phyloP scores from a whole-genome alignment of 2,888 invertebrate genomes.

The Sympetrum striolatum region DNA sequence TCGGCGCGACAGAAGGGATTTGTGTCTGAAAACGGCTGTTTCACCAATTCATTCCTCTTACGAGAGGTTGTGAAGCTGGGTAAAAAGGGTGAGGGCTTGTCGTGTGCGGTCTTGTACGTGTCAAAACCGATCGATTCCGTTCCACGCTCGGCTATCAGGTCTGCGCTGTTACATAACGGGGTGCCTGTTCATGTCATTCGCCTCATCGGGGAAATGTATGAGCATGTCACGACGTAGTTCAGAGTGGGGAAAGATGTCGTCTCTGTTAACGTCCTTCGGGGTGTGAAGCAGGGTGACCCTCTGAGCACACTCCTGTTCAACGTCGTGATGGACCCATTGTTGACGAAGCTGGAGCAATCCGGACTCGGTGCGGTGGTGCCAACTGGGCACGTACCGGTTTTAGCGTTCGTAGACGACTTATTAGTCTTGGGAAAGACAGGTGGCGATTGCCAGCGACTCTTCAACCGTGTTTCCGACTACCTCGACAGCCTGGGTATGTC shows the following conservation, averaged over 20 bases:
- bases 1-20: constrained; percentile 47
- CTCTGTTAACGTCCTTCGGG: background rate
- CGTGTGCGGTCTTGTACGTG: too few species aligned
- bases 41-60: too few species aligned
- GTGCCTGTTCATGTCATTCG: constrained; percentile 42
- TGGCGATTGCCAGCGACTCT: constrained; percentile 2
- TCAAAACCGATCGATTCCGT: too few species aligned
- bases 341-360: background rate
- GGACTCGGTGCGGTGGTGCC: background rate
- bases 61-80: too few species aligned
- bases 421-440: constrained; percentile 28
- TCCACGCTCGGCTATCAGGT: constrained; percentile 47
- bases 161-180: background rate
- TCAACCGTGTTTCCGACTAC: accelerated
- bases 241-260: background rate
- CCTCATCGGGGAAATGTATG: background rate
- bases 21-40: too few species aligned
- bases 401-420: constrained; percentile 51
- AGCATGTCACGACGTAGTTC: background rate
- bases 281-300: constrained; percentile 49
- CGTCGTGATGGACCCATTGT: constrained; percentile 46
- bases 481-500: constrained; percentile 44
- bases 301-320: constrained; percentile 48
- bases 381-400: background rate
- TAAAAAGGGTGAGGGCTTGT: too few species aligned